Conservation (phyloP, 1,140 invertebrate genomes). For the Hormaphis cornu region DNA sequence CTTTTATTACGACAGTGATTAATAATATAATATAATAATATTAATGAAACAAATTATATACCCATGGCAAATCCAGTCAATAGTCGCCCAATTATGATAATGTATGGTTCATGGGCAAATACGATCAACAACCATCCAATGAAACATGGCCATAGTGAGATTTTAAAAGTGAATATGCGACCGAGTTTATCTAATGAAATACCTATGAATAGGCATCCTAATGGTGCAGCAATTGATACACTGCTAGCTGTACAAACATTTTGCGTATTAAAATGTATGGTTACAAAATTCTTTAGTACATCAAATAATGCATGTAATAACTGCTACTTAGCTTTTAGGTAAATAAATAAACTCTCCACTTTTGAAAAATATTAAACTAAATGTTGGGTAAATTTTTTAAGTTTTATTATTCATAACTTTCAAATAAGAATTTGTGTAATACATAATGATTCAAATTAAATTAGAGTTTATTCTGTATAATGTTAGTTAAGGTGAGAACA, state of each 20-base stretch:
- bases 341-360: too few relatives aligned
- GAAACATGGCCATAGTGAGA: conserved; percentile 51
- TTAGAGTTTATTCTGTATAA: too few relatives aligned
- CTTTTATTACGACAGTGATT: neutral
- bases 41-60: conserved; percentile 34
- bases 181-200: conserved; percentile 55
- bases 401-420: too few relatives aligned
- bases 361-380: too few relatives aligned
- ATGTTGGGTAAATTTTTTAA: too few relatives aligned
- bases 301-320: neutral
- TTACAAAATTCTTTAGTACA: neutral
- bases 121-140: conserved; percentile 55
- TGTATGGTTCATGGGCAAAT: conserved; percentile 42
- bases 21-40: neutral
- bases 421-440: too few relatives aligned
- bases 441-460: too few relatives aligned
- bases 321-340: too few relatives aligned
- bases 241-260: conserved; percentile 46
- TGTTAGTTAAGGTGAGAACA: too few relatives aligned
- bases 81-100: conserved; percentile 53
- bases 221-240: conserved; percentile 47
- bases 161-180: conserved; percentile 51
- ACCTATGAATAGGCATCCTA: conserved; percentile 48
- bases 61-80: conserved; percentile 51
- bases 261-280: neutral